These are phyloP conservation scores for Callionymus lyra DNA, from an alignment of 2,113 vertebrate genomes.

Conservation along the genomic window DNA sequence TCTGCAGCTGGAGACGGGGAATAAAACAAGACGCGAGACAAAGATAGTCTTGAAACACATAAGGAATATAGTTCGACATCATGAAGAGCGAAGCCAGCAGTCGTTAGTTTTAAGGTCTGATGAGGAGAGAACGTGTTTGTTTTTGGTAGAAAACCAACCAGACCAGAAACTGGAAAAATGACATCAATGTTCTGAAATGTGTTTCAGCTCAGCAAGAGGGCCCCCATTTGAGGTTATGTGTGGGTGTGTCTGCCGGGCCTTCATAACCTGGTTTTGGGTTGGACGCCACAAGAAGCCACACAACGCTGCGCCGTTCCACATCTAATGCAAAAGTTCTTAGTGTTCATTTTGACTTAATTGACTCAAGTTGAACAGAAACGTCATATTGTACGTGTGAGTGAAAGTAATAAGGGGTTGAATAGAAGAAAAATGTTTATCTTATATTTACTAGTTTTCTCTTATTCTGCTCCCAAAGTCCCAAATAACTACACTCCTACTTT, in stretches of 20 bases:
- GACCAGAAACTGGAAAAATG: constrained; percentile 45
- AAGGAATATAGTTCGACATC: too few relatives aligned
- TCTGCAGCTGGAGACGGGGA: constrained; percentile 36
- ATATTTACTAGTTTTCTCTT: too few relatives aligned
- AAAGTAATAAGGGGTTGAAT: too few relatives aligned
- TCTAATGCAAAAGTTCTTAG: neutral
- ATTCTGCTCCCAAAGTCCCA: too few relatives aligned
- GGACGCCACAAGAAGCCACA: constrained; percentile 6
- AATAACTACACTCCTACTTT: too few relatives aligned
- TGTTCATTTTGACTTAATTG: neutral
- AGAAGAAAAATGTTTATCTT: too few relatives aligned
- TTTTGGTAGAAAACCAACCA: too few relatives aligned
- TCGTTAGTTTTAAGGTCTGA: neutral
- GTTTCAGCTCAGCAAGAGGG: constrained; percentile 24
- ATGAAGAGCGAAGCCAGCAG: too few relatives aligned
- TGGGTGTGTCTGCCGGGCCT: constrained; percentile 18
- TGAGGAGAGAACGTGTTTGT: neutral
- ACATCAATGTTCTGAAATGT: constrained; percentile 10
- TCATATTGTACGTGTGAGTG: too few relatives aligned
- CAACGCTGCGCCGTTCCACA: neutral
- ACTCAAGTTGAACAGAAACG: too few relatives aligned
- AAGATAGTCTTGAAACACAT: too few relatives aligned
- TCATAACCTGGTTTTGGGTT: constrained; percentile 18
- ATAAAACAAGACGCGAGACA: neutral
- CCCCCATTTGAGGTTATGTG: constrained; percentile 33